Evolutionary conservation across 2,888 invertebrate genomes (phyloP).

Genomic region (Mythimna albipuncta): DNA sequence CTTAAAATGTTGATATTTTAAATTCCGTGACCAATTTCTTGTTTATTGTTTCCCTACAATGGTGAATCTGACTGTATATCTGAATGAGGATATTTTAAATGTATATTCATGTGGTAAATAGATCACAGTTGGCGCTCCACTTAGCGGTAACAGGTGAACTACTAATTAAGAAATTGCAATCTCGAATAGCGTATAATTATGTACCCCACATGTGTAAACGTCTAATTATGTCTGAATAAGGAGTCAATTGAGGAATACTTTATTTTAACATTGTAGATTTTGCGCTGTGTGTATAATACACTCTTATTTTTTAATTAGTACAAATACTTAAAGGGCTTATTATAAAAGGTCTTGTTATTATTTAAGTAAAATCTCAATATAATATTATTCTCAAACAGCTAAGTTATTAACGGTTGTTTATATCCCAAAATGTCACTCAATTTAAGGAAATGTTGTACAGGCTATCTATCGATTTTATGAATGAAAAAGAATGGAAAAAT

Average conservation of each 20-base stretch:
- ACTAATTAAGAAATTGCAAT: slow-evolving; percentile 71
- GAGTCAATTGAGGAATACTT: slow-evolving; percentile 19
- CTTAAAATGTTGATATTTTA: slow-evolving; percentile 58
- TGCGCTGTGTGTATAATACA: background rate
- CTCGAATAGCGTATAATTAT: slow-evolving; percentile 72
- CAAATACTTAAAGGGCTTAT: too few species aligned
- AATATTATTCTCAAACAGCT: too few species aligned
- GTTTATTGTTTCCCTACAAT: slow-evolving; percentile 62
- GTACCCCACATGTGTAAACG: slow-evolving; percentile 62
- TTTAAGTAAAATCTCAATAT: too few species aligned
- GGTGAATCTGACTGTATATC: slow-evolving; percentile 27
- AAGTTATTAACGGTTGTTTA: too few species aligned
- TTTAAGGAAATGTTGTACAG: too few species aligned
- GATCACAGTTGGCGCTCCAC: slow-evolving; percentile 53
- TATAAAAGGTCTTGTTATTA: too few species aligned
- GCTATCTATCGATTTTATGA: too few species aligned
- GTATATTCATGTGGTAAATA: slow-evolving; percentile 36
- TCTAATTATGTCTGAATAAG: slow-evolving; percentile 48
- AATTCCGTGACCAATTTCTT: slow-evolving; percentile 60
- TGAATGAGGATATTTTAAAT: slow-evolving; percentile 9
- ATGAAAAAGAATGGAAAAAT: too few species aligned
- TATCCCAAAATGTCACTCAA: too few species aligned
- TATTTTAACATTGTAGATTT: slow-evolving; percentile 9
- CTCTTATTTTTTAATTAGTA: too few species aligned
- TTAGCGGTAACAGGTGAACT: slow-evolving; percentile 66